phyloP scores from a whole-genome alignment of 2,888 invertebrate genomes.

The Steinernema hermaphroditum region DNA sequence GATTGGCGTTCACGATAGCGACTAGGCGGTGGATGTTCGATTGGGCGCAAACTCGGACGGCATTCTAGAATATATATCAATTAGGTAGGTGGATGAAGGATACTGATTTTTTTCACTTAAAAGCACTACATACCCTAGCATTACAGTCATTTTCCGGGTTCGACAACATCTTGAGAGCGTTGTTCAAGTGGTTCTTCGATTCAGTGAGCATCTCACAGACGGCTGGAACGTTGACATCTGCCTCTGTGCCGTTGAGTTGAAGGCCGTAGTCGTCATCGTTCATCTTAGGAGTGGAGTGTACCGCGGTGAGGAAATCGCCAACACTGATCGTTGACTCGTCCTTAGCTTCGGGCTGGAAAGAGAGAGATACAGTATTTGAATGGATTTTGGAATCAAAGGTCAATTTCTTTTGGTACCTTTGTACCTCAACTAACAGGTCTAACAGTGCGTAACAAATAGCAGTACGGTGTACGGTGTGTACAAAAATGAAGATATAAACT shows the following conservation, averaged over 20 bases:
- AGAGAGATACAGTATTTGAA: not conserved
- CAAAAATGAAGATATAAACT: too few species aligned
- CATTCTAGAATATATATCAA: not conserved
- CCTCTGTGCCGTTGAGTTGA: not conserved
- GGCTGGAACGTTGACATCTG: not conserved
- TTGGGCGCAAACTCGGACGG: not conserved
- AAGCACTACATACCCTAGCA: not conserved
- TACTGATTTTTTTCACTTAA: too few species aligned
- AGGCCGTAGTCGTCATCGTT: constrained; percentile 18
- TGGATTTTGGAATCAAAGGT: too few species aligned
- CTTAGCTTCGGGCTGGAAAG: constrained; percentile 12
- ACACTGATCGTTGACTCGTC: constrained; percentile 9
- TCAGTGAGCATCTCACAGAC: not conserved
- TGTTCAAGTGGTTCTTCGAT: constrained; percentile 2
- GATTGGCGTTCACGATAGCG: not conserved
- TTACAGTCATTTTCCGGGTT: not conserved
- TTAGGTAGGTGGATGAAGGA: too few species aligned
- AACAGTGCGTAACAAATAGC: too few species aligned
- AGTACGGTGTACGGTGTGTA: too few species aligned
- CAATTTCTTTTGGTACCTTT: too few species aligned
- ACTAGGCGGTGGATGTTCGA: constrained; percentile 10
- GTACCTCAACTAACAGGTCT: too few species aligned
- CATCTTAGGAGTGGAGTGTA: constrained; percentile 19
- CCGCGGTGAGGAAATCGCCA: not conserved
- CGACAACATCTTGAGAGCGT: not conserved